These are phyloP conservation scores for Maniola hyperantus DNA, from an alignment of 2,888 invertebrate species.

Conservation along the genomic window DNA sequence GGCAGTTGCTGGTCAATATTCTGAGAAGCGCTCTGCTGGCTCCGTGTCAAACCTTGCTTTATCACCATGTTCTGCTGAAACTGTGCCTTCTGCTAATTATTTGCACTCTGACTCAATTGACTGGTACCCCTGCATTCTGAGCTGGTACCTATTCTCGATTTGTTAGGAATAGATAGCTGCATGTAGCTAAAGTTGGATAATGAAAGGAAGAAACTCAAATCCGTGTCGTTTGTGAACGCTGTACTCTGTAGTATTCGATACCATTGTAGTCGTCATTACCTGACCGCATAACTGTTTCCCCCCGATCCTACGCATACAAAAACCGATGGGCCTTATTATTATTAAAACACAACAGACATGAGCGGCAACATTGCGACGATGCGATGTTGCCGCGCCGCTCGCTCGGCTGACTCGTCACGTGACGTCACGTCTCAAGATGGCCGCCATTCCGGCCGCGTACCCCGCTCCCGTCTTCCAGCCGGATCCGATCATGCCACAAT, in stretches of 20 bases:
- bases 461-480: constrained; percentile 71
- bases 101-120: too few relatives aligned
- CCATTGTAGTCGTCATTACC: constrained; percentile 57
- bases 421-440: constrained; percentile 83
- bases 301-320: constrained; percentile 71
- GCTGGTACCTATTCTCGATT: background rate
- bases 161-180: background rate
- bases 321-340: constrained; percentile 68
- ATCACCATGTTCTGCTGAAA: too few relatives aligned
- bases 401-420: constrained; percentile 80
- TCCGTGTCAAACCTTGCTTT: too few relatives aligned
- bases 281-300: constrained; percentile 78
- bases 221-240: constrained; percentile 22
- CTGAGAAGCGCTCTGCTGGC: too few relatives aligned
- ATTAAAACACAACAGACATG: constrained; percentile 70
- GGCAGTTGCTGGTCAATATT: too few relatives aligned
- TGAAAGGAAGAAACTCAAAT: background rate
- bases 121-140: too few relatives aligned
- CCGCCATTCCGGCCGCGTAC: constrained; percentile 75
- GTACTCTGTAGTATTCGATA: constrained; percentile 34
- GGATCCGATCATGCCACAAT: constrained; percentile 65
- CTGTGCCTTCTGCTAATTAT: too few relatives aligned
- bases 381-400: constrained; percentile 76
- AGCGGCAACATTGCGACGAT: constrained; percentile 66
- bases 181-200: background rate